phyloP scores from a whole-genome alignment of 2,113 vertebrate genomes.

The Circaetus gallicus region DNA sequence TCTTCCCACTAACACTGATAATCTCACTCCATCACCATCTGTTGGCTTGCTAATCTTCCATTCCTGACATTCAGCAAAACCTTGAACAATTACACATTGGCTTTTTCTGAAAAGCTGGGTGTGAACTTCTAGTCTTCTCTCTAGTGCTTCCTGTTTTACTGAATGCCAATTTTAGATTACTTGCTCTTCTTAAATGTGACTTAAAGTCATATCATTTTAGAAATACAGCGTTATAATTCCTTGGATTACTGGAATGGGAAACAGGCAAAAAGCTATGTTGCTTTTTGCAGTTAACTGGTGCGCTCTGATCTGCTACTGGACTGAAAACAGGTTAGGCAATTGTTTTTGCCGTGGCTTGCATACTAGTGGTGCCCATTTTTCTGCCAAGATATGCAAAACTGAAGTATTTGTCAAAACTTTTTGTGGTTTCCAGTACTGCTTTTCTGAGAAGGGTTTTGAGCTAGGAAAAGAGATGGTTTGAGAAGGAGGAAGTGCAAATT shows the following conservation, averaged over 20 bases:
- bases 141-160: neutral
- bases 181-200: neutral
- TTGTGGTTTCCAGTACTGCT: neutral
- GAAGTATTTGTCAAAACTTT: neutral
- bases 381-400: neutral
- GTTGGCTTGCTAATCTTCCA: conserved; percentile 4
- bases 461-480: neutral
- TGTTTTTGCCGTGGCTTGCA: neutral
- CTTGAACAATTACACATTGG: neutral
- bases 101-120: neutral
- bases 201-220: neutral
- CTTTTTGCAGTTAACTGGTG: neutral
- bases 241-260: neutral
- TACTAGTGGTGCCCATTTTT: neutral
- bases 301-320: neutral
- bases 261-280: neutral
- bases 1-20: neutral
- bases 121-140: neutral
- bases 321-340: neutral
- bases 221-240: neutral
- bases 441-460: neutral
- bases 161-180: neutral
- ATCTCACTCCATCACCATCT: neutral
- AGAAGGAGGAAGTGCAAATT: neutral
- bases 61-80: conserved; percentile 21